Conservation (phyloP, 2,888 invertebrate species). For the Nasonia oneida region DNA sequence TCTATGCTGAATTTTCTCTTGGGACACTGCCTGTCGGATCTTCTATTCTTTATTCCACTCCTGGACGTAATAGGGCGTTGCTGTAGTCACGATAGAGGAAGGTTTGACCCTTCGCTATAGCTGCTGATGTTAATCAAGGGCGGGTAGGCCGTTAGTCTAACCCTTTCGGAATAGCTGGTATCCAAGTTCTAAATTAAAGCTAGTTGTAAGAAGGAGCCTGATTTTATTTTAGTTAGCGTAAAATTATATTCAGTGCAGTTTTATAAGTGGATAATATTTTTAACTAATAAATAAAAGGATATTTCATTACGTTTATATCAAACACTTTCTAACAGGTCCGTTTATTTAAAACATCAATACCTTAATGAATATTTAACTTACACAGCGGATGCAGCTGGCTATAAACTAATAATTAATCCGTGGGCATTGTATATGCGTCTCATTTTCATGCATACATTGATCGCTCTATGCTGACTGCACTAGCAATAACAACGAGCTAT, state of each 20-base stretch:
- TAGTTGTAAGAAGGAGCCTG: not conserved
- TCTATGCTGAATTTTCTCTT: not conserved
- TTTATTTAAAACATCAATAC: too few species aligned
- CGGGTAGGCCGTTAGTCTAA: not conserved
- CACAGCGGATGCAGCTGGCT: too few species aligned
- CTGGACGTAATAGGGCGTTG: not conserved
- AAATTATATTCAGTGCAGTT: not conserved
- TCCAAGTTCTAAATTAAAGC: constrained; percentile 6
- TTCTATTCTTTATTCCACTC: not conserved
- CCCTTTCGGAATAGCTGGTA: not conserved
- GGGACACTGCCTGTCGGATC: not conserved
- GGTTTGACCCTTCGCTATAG: constrained; percentile 6
- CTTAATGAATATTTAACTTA: too few species aligned
- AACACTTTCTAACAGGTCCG: too few species aligned
- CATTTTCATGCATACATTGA: constrained; percentile 31
- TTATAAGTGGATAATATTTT: too few species aligned
- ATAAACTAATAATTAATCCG: too few species aligned
- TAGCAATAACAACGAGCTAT: not conserved
- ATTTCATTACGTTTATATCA: too few species aligned
- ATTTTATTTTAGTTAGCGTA: not conserved
- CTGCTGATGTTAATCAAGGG: not conserved
- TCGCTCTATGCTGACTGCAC: not conserved
- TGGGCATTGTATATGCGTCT: not conserved
- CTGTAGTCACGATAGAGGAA: not conserved
- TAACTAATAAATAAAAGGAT: too few species aligned